phyloP scores from a whole-genome alignment of 2,797 vertebrate species.

The Nannoperca obscura region DNA sequence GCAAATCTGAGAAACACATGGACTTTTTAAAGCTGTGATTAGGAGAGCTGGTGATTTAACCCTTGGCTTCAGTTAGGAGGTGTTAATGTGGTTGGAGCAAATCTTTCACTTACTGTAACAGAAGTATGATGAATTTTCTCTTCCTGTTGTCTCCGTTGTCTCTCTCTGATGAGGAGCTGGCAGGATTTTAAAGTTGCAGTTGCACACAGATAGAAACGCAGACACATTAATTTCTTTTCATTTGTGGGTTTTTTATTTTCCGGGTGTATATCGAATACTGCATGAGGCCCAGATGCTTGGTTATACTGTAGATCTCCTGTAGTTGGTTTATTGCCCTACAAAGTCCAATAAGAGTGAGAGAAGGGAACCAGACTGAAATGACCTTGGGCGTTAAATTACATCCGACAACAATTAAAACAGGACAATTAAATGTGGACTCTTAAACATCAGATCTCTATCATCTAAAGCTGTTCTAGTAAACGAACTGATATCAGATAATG shows the following conservation, averaged over 20 bases:
- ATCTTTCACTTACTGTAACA: conserved; percentile 16
- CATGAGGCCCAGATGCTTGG: conserved; percentile 13
- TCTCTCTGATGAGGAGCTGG: conserved; percentile 13
- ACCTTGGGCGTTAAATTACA: not conserved
- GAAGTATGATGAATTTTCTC: conserved; percentile 15
- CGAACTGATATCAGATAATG: too few species aligned
- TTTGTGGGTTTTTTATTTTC: not conserved
- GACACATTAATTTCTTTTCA: conserved; percentile 7
- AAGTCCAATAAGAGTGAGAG: conserved; percentile 6
- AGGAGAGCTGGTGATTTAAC: conserved; percentile 68
- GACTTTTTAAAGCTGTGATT: conserved; percentile 57
- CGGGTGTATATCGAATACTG: conserved; percentile 18
- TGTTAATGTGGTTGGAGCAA: conserved; percentile 45
- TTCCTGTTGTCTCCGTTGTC: not conserved
- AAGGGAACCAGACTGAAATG: not conserved
- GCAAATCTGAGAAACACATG: conserved; percentile 53
- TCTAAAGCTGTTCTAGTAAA: too few species aligned
- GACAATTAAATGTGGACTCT: too few species aligned
- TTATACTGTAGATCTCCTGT: conserved; percentile 14
- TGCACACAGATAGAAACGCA: conserved; percentile 1
- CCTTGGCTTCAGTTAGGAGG: conserved; percentile 49
- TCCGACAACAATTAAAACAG: not conserved
- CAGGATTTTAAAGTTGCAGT: conserved; percentile 25
- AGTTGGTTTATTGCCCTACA: not conserved
- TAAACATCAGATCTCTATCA: too few species aligned